Conservation (phyloP, 2,797 vertebrate genomes). For the Lepilemur ruficaudatus region DNA sequence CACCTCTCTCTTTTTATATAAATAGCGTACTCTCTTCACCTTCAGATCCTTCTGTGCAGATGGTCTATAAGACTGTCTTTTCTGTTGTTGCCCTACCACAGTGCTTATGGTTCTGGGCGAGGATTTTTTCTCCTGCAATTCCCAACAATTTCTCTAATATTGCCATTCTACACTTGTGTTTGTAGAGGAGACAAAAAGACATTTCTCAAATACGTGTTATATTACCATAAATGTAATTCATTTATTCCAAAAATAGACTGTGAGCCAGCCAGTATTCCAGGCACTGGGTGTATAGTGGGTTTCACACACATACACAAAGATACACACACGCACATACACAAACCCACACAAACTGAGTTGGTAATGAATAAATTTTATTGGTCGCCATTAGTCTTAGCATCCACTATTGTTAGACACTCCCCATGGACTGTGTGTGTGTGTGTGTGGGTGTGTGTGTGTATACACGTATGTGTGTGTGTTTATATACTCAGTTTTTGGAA, state of each 20-base stretch:
- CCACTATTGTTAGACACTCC: not conserved
- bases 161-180: not conserved
- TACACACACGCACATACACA: not conserved
- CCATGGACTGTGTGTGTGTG: not conserved
- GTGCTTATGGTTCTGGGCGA: not conserved
- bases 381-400: not conserved
- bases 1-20: conserved; percentile 69
- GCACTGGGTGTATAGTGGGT: not conserved
- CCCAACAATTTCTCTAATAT: not conserved
- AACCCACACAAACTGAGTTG: not conserved
- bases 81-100: not conserved
- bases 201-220: not conserved
- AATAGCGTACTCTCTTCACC: conserved; percentile 28
- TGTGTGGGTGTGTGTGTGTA: not conserved
- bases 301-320: not conserved
- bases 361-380: not conserved
- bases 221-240: not conserved
- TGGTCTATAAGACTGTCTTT: not conserved
- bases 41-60: conserved; percentile 33
- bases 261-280: not conserved
- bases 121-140: not conserved
- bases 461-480: too few species aligned
- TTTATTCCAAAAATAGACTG: not conserved
- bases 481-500: not conserved
- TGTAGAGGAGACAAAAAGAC: not conserved